Evolutionary conservation across 2,113 vertebrate species (phyloP), one percentile per base, ranked within the genome.

Genomic region (Microcebus griseorufus): DNA sequence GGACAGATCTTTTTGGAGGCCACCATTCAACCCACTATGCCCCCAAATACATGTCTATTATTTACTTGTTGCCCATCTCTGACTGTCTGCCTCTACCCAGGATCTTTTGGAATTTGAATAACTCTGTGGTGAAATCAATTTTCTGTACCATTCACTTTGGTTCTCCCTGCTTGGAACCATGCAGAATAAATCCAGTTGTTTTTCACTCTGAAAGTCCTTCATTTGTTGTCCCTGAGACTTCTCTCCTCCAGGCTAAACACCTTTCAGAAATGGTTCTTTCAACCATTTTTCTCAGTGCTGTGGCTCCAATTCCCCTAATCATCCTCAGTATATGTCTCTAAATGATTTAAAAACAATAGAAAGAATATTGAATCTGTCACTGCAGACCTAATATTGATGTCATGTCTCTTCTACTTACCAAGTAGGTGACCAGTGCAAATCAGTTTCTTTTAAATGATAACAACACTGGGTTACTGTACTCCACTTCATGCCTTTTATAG

Each of bases 371-470:
- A 55, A 10, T 81, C 67, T 93, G 29, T 73, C 25, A 37, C 51
- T 39, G 20, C 88, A 85, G 37, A 95, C 94, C 51, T 45, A 93
- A 45, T 51, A 69, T 45, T 89, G 72, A 88, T 45, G 60, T 92
- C 65, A 29, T 64, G 10, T 91, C 48, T 93, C 67, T 81, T 88
- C 75, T 23, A 32, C 70, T 96, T 53, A 53, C 53, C 90, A 90
- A 88, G 51, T 42, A 86, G 81, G 48, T 75, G 76, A 93, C 65
- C 64, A 51, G 90, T 58, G 55, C 76, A 83, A 75, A 62, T 72
- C 51, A 45, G 20, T 83, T 55, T 89, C 45, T 95, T 90, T 65
- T 70, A 85, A 85, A 39, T 84, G 84, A 64, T 32, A 83, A 13
- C 64, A 90, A 84, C 45, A 70, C 53, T 76, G 64, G 67, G 20